Conservation (phyloP, 1,140 invertebrate species). For the Drosophila varians region DNA sequence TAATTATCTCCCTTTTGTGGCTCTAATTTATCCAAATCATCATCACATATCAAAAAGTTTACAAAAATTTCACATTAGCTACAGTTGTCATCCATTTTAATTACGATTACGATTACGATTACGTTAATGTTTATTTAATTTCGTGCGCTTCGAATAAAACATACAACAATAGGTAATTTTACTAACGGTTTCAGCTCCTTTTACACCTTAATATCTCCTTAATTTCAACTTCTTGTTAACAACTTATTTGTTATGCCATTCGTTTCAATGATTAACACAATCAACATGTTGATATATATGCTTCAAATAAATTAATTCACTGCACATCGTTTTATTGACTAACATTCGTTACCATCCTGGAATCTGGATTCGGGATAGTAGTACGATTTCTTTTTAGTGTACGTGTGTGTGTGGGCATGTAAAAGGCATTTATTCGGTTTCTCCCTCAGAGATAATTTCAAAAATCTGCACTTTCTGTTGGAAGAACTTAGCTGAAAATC, state of each 20-base stretch:
- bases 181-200: conserved; percentile 16
- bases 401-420: conserved; percentile 79
- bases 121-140: conserved; percentile 47
- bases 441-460: conserved; percentile 9
- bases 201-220: background rate
- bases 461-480: conserved; percentile 25
- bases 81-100: conserved; percentile 37
- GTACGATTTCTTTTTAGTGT: conserved; percentile 48
- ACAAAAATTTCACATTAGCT: conserved; percentile 74
- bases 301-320: conserved; percentile 27
- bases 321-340: conserved; percentile 32
- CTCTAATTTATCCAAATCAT: conserved; percentile 78
- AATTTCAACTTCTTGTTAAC: conserved; percentile 21
- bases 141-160: conserved; percentile 74
- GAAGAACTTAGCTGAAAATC: conserved; percentile 75
- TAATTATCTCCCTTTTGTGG: conserved; percentile 40
- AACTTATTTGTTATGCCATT: conserved; percentile 64
- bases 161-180: conserved; percentile 69
- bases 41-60: conserved; percentile 82
- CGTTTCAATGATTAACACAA: conserved; percentile 64
- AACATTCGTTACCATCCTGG: conserved; percentile 39
- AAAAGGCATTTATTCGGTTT: conserved; percentile 82
- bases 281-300: conserved; percentile 65
- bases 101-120: conserved; percentile 7
- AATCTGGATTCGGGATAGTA: conserved; percentile 7